These are phyloP conservation scores for Zalophus californianus DNA, from an alignment of 2,797 vertebrate genomes.

Conservation along the genomic window DNA sequence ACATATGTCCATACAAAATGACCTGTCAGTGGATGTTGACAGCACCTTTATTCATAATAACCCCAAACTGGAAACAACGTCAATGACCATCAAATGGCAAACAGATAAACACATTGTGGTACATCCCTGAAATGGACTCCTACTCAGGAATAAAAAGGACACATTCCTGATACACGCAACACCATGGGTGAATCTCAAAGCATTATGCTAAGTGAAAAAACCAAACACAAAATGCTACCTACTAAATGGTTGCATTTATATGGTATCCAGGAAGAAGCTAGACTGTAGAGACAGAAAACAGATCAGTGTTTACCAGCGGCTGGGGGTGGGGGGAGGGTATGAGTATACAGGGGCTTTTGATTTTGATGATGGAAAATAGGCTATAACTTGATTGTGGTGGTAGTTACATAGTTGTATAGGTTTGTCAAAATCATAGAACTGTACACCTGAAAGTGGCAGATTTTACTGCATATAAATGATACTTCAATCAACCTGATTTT, in stretches of 20 bases:
- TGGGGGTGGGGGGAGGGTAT: not conserved
- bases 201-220: not conserved
- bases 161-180: not conserved
- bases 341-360: not conserved
- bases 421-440: not conserved
- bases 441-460: not conserved
- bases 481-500: not conserved
- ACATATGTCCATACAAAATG: not conserved
- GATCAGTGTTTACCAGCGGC: not conserved
- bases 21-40: not conserved
- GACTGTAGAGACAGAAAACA: not conserved
- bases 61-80: not conserved
- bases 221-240: not conserved
- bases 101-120: not conserved
- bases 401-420: not conserved
- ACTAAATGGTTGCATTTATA: not conserved
- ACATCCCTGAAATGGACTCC: not conserved
- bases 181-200: not conserved
- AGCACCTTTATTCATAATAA: not conserved
- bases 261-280: not conserved
- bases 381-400: not conserved
- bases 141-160: not conserved
- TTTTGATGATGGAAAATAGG: not conserved
- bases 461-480: not conserved
- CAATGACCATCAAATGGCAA: not conserved